Evolutionary conservation across 2,888 invertebrate species (phyloP), one percentile per base, ranked within the genome.

Genomic region (Drosophila nr. perissopoda): DNA sequence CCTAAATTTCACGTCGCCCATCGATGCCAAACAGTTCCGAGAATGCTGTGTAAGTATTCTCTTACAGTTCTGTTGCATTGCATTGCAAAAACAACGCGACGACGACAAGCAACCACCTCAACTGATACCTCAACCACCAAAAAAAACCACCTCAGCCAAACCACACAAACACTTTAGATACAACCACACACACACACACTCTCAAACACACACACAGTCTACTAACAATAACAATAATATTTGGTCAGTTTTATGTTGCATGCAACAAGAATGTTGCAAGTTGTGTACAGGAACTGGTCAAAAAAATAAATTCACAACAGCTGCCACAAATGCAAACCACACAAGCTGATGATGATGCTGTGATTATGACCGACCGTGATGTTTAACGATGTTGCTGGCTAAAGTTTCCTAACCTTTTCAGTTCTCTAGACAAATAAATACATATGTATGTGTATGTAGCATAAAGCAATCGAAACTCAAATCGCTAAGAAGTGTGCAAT

Each of bases 11-110:
- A 99, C 99, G 63, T 98, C 98, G 67, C 97, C 99, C 75, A 97
- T 98, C 90, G 99, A 99, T 94, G 99, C 99, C 81, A 98, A 98
- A 94, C 97, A 98, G 93, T 99, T 99, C 94, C 95, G 97, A 93
- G 98, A 98, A 95, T 98, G 98, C 94, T 98, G 98, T 94, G 98
- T 98, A 96, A 97, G 98, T 97, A 94, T 93, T 91, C 91, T 90
- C 91, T 90, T 91, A 90, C 91, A 91, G 91, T 89, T 87, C 77
- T 75, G 61, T 61, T 67, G 60, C 64, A 60, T 36, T 70, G 27
- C 36, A 60, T 63, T 75, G 80, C 75, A 78, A 38, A 27, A 56
- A 56, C 49, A 38, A 60, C 56, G 78, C 81, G 80, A 76, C 72
- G 76, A 78, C 56, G 72, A 76, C 75, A 77, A 60, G 71, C 73